Percentiles rank a stretch among this genome's conserved stretches.
These are phyloP conservation scores for Blastomussa wellsi DNA, from an alignment of 92 coral and sea anemone species.

Conservation along the genomic window DNA sequence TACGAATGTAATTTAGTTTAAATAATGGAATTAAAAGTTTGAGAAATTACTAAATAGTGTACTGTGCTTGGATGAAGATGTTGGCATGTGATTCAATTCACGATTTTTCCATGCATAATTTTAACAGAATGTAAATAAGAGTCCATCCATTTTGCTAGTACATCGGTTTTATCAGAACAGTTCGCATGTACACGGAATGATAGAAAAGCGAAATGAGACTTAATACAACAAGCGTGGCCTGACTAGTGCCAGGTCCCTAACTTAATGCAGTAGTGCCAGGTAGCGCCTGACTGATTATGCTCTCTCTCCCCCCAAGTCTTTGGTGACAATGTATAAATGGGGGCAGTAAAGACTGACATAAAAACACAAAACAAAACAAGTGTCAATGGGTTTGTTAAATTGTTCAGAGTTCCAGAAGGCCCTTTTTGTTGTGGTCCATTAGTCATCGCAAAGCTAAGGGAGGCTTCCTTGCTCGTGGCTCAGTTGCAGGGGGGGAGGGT, in stretches of 20 bases:
- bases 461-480: constrained; percentile 7
- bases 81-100: no score
- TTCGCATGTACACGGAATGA: no score
- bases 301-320: neutral
- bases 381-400: neutral
- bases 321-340: neutral
- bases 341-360: neutral
- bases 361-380: neutral
- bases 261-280: neutral
- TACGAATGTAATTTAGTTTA: no score
- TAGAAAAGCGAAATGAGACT: no score
- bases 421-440: constrained; percentile 23
- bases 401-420: constrained; percentile 2
- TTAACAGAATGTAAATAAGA: no score
- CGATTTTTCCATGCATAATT: no score
- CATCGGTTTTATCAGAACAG: no score
- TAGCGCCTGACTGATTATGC: neutral
- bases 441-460: constrained; percentile 38
- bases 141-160: no score
- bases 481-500: neutral
- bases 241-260: neutral
- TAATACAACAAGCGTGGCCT: no score
- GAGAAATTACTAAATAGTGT: no score
- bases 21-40: no score
- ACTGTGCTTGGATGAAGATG: no score